Evolutionary conservation across 2,888 invertebrate species (phyloP).

Genomic region (Drosophila acutilabella): DNA sequence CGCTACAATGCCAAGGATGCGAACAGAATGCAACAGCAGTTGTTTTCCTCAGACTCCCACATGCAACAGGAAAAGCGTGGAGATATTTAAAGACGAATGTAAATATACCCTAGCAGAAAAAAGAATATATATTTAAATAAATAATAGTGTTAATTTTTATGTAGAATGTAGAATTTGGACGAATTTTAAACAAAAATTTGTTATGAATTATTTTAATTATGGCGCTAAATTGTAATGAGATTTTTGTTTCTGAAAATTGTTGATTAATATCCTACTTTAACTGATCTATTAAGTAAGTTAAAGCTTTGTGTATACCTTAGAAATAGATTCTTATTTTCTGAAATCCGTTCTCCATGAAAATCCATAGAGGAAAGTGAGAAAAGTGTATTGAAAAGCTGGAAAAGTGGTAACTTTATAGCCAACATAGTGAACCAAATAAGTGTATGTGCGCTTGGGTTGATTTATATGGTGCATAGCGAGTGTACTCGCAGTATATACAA

Average conservation of each 20-base stretch:
- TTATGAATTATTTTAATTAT: no score
- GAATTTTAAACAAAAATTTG: no score
- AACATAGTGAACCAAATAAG: slow-evolving; percentile 52
- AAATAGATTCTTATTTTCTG: no score
- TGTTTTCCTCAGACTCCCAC: slow-evolving; percentile 29
- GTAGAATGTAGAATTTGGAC: no score
- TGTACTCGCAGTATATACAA: slow-evolving; percentile 37
- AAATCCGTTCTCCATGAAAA: slow-evolving; percentile 14
- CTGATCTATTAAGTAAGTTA: no score
- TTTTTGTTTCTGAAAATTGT: neutral
- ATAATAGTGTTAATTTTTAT: no score
- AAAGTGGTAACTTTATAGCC: slow-evolving; percentile 52
- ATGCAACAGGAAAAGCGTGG: neutral
- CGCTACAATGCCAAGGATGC: slow-evolving; percentile 54
- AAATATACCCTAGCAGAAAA: slow-evolving; percentile 17
- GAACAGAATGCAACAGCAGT: slow-evolving; percentile 51
- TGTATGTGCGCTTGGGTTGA: slow-evolving; percentile 63
- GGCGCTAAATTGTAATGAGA: no score
- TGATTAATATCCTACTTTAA: no score
- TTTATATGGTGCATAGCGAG: slow-evolving; percentile 55
- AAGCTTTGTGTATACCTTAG: no score
- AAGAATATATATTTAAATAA: no score
- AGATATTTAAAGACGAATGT: neutral
- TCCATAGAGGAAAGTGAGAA: no score
- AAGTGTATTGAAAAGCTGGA: slow-evolving; percentile 27